These are phyloP conservation scores for Morone saxatilis DNA, from an alignment of 2,113 vertebrate genomes.

Conservation along the genomic window DNA sequence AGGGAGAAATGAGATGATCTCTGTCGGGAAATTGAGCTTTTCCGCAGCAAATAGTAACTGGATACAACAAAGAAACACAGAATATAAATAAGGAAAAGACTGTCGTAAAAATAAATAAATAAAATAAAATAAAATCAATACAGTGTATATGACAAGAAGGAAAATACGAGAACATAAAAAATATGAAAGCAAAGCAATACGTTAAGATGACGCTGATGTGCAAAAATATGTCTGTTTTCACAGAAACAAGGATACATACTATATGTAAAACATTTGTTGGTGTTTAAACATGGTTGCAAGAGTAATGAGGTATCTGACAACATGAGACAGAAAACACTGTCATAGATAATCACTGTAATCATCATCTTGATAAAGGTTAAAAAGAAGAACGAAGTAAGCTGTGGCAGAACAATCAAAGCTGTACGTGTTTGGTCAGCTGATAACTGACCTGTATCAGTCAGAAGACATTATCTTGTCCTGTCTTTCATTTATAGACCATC, in stretches of 20 bases:
- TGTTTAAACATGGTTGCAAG: slow-evolving; percentile 1
- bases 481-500: slow-evolving; percentile 14
- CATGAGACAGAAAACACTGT: slow-evolving; percentile 18
- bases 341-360: slow-evolving; percentile 23
- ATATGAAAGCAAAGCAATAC: slow-evolving; percentile 39
- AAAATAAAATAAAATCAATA: slow-evolving; percentile 60
- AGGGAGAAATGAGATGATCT: slow-evolving; percentile 68
- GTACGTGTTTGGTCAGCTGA: slow-evolving; percentile 37
- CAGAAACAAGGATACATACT: background rate
- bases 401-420: background rate
- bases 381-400: slow-evolving; percentile 17
- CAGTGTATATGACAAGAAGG: slow-evolving; percentile 15
- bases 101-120: slow-evolving; percentile 50
- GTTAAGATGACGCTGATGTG: slow-evolving; percentile 32
- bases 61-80: slow-evolving; percentile 52
- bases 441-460: slow-evolving; percentile 44
- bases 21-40: slow-evolving; percentile 75
- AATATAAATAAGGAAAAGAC: slow-evolving; percentile 54
- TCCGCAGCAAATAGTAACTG: slow-evolving; percentile 63
- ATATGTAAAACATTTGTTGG: background rate
- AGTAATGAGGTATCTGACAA: slow-evolving; percentile 43
- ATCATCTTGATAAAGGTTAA: slow-evolving; percentile 11
- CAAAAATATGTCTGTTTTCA: background rate
- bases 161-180: slow-evolving; percentile 43
- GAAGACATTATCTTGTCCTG: slow-evolving; percentile 21